Percentiles rank a stretch among this genome's conserved stretches.
Conservation (phyloP, 1,140 invertebrate genomes). For the Coelopa frigida region DNA sequence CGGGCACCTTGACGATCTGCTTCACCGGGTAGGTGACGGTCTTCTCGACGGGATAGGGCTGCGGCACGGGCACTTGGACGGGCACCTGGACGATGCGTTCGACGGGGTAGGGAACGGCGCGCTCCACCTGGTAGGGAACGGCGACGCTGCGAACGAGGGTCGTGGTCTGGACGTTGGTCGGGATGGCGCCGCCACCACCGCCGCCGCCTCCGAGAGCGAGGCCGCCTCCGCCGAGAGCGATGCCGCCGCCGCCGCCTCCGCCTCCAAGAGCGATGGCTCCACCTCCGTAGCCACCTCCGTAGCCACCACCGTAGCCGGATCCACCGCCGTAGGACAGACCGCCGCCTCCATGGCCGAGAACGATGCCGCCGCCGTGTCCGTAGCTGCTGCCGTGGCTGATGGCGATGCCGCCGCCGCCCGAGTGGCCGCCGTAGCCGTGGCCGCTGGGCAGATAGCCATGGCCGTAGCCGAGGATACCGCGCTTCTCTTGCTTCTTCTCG, state of each 20-base stretch:
- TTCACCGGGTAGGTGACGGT: conserved; percentile 53
- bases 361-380: conserved; percentile 22
- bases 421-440: conserved; percentile 20
- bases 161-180: conserved; percentile 44
- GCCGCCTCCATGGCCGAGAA: conserved; percentile 22
- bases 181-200: conserved; percentile 20
- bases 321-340: conserved; percentile 18
- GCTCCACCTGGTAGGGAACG: conserved; percentile 57
- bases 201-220: conserved; percentile 11
- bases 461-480: conserved; percentile 56
- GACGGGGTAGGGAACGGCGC: conserved; percentile 56
- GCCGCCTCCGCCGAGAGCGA: conserved; percentile 14
- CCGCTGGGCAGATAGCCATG: conserved; percentile 48
- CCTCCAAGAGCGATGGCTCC: conserved; percentile 14
- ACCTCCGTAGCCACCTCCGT: conserved; percentile 18
- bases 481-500: conserved; percentile 66
- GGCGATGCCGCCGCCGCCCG: background rate
- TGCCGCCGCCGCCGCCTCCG: conserved; percentile 14
- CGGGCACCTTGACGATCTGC: conserved; percentile 58
- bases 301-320: conserved; percentile 14
- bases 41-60: conserved; percentile 57
- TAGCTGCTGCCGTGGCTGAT: conserved; percentile 34
- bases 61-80: conserved; percentile 55
- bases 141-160: conserved; percentile 48
- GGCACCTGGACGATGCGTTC: conserved; percentile 58